Percentiles rank a stretch among this genome's conserved stretches.
Conservation (phyloP, 2,113 vertebrate species). For the Xenopus laevis region DNA sequence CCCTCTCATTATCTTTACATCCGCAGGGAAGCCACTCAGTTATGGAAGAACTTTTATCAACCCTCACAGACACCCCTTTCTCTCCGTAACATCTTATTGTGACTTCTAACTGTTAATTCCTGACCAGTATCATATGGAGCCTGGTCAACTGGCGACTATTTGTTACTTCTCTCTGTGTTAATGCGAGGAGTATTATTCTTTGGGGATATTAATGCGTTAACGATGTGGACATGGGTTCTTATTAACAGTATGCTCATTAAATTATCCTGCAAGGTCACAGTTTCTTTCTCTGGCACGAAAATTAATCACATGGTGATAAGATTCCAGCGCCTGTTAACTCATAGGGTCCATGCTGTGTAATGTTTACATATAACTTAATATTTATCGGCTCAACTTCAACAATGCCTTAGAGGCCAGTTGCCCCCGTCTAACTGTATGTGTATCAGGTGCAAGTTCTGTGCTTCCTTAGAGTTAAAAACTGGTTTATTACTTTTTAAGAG, state of each 20-base stretch:
- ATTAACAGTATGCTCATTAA: background rate
- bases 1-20: background rate
- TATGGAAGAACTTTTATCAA: background rate
- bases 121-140: background rate
- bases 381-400: background rate
- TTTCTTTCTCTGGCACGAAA: background rate
- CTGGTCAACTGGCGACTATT: background rate
- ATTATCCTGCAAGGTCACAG: background rate
- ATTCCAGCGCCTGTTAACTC: background rate
- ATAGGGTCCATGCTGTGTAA: background rate
- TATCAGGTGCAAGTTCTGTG: constrained; percentile 58
- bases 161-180: background rate
- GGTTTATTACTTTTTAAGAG: constrained; percentile 74
- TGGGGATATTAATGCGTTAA: too few relatives aligned
- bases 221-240: background rate
- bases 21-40: too few relatives aligned
- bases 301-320: background rate
- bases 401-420: background rate
- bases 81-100: background rate
- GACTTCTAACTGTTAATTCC: background rate
- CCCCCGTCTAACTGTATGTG: constrained; percentile 55
- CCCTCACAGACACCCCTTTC: background rate
- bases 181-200: background rate
- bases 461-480: constrained; percentile 65
- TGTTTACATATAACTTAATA: background rate